Percentiles rank a stretch among this genome's conserved stretches.
phyloP scores from a whole-genome alignment of 2,113 vertebrate genomes.

The Hypanus sabinus region DNA sequence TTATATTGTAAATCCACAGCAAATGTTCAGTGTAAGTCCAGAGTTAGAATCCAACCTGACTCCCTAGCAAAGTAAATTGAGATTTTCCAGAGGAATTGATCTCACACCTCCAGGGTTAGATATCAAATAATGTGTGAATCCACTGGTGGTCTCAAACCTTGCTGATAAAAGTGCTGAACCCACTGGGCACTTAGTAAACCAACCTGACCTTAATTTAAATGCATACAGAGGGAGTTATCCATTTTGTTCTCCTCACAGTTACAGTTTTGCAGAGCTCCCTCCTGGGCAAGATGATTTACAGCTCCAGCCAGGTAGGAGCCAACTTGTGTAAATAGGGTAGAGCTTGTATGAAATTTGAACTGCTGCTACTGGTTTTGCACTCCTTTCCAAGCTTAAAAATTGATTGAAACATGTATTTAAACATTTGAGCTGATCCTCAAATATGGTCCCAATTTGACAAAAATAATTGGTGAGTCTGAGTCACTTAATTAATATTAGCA shows the following conservation, averaged over 20 bases:
- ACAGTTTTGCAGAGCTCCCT: not conserved
- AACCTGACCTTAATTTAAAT: not conserved
- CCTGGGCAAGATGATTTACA: not conserved
- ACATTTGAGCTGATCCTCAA: slow-evolving; percentile 13
- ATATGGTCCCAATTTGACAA: not conserved
- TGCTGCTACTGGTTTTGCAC: not conserved
- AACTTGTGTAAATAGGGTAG: not conserved
- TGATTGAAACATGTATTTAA: not conserved
- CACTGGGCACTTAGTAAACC: not conserved
- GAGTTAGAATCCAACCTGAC: not conserved
- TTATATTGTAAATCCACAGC: too few species aligned
- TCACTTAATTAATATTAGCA: not conserved
- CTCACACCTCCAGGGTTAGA: not conserved
- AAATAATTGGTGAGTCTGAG: not conserved
- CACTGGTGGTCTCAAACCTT: not conserved
- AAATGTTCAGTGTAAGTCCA: not conserved
- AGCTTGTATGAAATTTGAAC: not conserved
- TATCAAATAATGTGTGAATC: not conserved
- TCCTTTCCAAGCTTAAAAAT: not conserved
- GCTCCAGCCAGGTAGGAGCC: not conserved
- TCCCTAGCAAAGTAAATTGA: not conserved
- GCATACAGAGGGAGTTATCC: not conserved
- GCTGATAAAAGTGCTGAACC: not conserved
- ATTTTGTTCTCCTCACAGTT: not conserved
- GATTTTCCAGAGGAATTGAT: not conserved